A percentile compares a stretch with the other conserved stretches of the same genome.
phyloP scores from a whole-genome alignment of 2,797 vertebrate species.

The Macropus fuliginosus region DNA sequence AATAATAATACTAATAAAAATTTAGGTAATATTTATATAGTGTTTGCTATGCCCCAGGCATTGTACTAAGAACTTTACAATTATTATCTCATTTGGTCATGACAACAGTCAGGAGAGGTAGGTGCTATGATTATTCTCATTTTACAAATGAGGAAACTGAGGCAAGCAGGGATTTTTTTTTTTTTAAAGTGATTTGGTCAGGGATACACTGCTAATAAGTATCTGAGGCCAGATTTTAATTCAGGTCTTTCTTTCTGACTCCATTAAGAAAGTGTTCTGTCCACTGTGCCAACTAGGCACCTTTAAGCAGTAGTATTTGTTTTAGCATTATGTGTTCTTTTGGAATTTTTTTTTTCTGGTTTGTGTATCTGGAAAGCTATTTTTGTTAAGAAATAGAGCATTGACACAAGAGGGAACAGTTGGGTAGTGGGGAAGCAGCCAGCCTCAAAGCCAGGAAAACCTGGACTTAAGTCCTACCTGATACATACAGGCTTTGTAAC shows the following conservation, averaged over 20 bases:
- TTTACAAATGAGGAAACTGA: not conserved
- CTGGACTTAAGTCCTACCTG: not conserved
- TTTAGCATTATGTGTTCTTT: not conserved
- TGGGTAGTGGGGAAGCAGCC: not conserved
- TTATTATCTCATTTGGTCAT: not conserved
- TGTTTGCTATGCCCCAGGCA: not conserved
- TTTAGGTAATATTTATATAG: not conserved
- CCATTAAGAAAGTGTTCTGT: not conserved
- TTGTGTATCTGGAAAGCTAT: not conserved
- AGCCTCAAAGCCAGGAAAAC: not conserved
- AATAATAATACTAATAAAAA: not conserved
- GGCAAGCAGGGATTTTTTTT: not conserved
- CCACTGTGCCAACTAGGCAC: not conserved
- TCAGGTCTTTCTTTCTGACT: not conserved
- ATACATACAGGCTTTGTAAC: not conserved
- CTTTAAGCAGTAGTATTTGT: not conserved
- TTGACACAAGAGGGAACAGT: not conserved
- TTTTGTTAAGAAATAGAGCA: not conserved
- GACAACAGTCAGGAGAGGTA: not conserved
- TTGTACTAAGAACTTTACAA: not conserved
- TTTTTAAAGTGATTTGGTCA: not conserved
- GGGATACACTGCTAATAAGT: not conserved
- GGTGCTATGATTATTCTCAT: not conserved
- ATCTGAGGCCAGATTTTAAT: not conserved
- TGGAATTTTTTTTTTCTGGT: not conserved